Evolutionary conservation across 2,113 vertebrate genomes (phyloP), one percentile per base, ranked within the genome.

Genomic region (Rhabdornis inornatus): DNA sequence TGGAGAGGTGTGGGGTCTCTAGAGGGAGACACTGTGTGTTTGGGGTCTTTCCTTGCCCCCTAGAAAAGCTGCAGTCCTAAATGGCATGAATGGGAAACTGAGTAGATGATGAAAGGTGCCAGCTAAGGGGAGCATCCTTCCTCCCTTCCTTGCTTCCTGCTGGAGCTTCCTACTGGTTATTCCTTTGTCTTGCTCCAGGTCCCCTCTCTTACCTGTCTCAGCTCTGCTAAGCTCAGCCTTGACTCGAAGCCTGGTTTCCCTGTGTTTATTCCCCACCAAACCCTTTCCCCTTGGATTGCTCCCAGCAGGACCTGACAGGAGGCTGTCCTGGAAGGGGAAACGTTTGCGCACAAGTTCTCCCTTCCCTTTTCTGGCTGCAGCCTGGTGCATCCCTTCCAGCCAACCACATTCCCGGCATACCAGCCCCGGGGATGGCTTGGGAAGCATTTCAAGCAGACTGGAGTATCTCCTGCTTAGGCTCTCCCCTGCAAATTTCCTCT

Each of bases 401-500:
- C 71, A 70, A 9, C 59, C 7, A 1, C 95, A 97, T 97, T 97
- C 95, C 90, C 4, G 0, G 92, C 95, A 95, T 96, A 74, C 90
- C 88, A 7, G 79, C 68, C 82, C 25, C 0, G 60, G 59, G 80
- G 83, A 96, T 89, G 79, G 90, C 80, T 95, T 77, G 83, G 87
- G 75, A 95, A 90, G 60, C 56, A 35, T 94, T 87, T 94, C 66
- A 77, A 19, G 44, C 69, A 75, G 87, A 49, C 94, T 93, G 78
- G 84, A 89, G 42, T 86, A 47, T 92, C 93, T 95, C 92, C 66
- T 83, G 81, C 70, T 91, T 6, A 18, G 70, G 60, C 65, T 94
- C 53, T 72, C 74, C 79, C 61, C 56, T 90, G 71, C 52, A 90
- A 6, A 77, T 83, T 96, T 94, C 87, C 71, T 89, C 60, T 81